A percentile compares a stretch with the other conserved stretches of the same genome.
These are phyloP conservation scores for Orussus abietinus DNA, from an alignment of 1,140 invertebrate genomes.

Conservation along the genomic window DNA sequence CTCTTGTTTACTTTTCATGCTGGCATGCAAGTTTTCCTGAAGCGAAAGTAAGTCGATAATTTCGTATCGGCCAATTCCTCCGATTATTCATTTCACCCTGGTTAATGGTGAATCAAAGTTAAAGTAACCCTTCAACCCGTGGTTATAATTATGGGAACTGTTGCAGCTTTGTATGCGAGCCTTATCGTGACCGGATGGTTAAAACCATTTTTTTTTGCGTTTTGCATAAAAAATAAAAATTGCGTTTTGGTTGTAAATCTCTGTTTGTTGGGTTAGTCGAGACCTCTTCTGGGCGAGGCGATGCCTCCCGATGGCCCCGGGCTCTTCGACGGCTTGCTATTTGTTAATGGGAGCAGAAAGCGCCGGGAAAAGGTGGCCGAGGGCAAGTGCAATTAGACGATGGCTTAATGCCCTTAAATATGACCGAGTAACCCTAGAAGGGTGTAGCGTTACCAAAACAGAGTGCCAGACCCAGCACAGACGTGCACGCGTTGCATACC, in stretches of 20 bases:
- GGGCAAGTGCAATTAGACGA: conserved; percentile 27
- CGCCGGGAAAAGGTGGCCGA: conserved; percentile 9
- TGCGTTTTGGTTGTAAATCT: conserved; percentile 8
- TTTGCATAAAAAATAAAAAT: too few relatives aligned
- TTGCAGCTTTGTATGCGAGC: not conserved
- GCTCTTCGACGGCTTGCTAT: too few relatives aligned
- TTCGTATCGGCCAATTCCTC: too few relatives aligned
- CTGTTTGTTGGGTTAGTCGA: conserved; percentile 4
- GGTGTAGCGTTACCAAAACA: conserved; percentile 47
- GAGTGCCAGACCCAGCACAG: conserved; percentile 20
- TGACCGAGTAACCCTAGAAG: conserved; percentile 39
- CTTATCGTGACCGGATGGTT: conserved; percentile 4
- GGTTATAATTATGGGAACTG: too few relatives aligned
- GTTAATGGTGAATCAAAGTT: too few relatives aligned
- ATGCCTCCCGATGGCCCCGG: too few relatives aligned
- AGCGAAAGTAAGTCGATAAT: conserved; percentile 17
- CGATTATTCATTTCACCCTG: too few relatives aligned
- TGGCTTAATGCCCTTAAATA: conserved; percentile 38
- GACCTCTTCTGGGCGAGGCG: too few relatives aligned
- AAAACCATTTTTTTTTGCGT: conserved; percentile 7
- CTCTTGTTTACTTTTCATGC: conserved; percentile 23
- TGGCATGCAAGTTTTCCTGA: conserved; percentile 14
- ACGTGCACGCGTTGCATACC: conserved; percentile 1
- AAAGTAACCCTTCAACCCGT: too few relatives aligned
- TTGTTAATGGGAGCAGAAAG: conserved; percentile 1